Conservation (phyloP, 92 coral and sea anemone genomes). For the Palythoa grandis region DNA sequence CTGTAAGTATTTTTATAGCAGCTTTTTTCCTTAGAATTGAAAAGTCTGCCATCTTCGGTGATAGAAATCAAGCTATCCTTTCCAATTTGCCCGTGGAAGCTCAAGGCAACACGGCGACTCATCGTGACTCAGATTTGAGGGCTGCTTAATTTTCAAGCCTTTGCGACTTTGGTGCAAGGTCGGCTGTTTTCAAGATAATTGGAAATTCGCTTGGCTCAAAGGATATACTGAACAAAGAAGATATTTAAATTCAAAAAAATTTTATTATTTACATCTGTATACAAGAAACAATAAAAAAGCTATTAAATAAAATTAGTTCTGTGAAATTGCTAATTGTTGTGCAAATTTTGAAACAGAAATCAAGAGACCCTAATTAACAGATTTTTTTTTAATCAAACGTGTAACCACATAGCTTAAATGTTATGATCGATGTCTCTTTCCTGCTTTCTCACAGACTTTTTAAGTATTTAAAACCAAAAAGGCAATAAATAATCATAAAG, state of each 20-base stretch:
- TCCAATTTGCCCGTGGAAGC: background rate
- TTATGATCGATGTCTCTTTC: too few relatives aligned
- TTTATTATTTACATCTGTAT: background rate
- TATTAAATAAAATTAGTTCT: background rate
- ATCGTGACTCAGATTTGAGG: background rate
- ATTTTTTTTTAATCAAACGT: background rate
- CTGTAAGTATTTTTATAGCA: constrained; percentile 65
- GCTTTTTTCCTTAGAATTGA: background rate
- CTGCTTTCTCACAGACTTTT: too few relatives aligned
- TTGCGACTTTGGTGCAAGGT: background rate
- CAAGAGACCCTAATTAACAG: background rate
- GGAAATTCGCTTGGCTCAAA: background rate
- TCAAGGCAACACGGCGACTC: background rate
- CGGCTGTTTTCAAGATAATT: background rate
- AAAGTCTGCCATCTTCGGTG: background rate
- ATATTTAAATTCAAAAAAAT: background rate
- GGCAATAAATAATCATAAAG: too few relatives aligned
- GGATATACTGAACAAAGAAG: background rate
- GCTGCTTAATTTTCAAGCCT: background rate
- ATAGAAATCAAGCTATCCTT: background rate
- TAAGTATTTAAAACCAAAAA: too few relatives aligned
- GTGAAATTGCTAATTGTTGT: background rate
- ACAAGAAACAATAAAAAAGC: background rate
- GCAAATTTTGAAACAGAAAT: background rate
- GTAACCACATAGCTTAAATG: too few relatives aligned